Evolutionary conservation across 2,888 invertebrate genomes (phyloP).

Genomic region (Zele albiditarsus): DNA sequence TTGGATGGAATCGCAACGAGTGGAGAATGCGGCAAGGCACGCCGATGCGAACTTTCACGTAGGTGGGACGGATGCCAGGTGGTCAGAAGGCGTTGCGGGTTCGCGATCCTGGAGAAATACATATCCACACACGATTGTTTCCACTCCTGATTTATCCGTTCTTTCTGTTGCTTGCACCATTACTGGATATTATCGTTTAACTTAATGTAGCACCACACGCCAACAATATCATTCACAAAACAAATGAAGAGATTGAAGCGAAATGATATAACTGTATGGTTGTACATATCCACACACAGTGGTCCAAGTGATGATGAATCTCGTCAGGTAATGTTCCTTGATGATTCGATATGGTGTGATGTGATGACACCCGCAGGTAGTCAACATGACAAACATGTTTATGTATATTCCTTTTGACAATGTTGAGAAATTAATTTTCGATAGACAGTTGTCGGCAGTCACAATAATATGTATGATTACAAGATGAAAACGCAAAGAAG

Average conservation of each 20-base stretch:
- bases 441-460: not conserved
- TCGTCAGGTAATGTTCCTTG: not conserved
- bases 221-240: not conserved
- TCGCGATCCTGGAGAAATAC: slow-evolving; percentile 41
- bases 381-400: too few species aligned
- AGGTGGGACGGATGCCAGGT: slow-evolving; percentile 53
- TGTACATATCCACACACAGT: too few species aligned
- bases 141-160: not conserved
- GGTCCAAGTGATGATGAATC: too few species aligned
- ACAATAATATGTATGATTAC: not conserved
- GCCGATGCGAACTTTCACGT: slow-evolving; percentile 51
- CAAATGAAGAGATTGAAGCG: not conserved
- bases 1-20: slow-evolving; percentile 30
- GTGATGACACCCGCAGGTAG: too few species aligned
- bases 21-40: slow-evolving; percentile 47
- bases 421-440: too few species aligned
- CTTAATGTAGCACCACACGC: not conserved
- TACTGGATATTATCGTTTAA: not conserved
- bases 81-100: slow-evolving; percentile 46
- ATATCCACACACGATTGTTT: slow-evolving; percentile 18
- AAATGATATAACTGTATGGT: not conserved
- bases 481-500: too few species aligned
- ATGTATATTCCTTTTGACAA: too few species aligned
- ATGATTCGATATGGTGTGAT: too few species aligned
- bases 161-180: not conserved